Evolutionary conservation across 2,888 invertebrate species (phyloP).

Genomic region (Alcis repandata): DNA sequence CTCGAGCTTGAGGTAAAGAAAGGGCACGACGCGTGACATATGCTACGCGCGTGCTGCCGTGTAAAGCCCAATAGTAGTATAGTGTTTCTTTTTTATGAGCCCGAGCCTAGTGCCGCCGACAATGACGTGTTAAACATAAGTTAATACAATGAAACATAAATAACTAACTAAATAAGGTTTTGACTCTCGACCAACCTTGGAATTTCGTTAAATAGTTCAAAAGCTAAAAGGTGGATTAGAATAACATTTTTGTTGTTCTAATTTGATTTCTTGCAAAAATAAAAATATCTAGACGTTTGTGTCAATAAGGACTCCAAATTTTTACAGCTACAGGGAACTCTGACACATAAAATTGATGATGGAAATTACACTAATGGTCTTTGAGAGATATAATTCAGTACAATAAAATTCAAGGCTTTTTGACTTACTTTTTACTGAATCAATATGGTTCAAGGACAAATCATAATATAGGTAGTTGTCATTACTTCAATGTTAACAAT

Average conservation of each 20-base stretch:
- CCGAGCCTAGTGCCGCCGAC: constrained; percentile 25
- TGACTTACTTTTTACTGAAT: constrained; percentile 5
- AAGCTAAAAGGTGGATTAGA: constrained; percentile 6
- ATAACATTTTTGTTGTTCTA: neutral
- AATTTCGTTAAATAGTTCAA: constrained; percentile 28
- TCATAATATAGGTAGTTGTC: constrained; percentile 16
- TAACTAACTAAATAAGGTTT: constrained; percentile 19
- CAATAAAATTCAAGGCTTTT: constrained; percentile 3
- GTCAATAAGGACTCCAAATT: neutral
- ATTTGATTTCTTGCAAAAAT: neutral
- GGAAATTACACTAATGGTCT: neutral
- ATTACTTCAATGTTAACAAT: constrained; percentile 31
- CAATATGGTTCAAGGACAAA: constrained; percentile 28
- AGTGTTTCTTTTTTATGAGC: constrained; percentile 13
- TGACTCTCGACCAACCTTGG: constrained; percentile 42
- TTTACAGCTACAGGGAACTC: neutral
- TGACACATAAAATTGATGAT: neutral
- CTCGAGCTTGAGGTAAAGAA: constrained; percentile 19
- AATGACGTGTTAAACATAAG: constrained; percentile 41
- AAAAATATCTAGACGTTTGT: neutral
- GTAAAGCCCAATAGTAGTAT: constrained; percentile 3
- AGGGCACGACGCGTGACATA: constrained; percentile 33
- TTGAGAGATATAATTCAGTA: neutral
- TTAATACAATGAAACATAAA: constrained; percentile 36
- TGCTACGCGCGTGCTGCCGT: constrained; percentile 27